Conservation (phyloP, 2,797 vertebrate species). For the Typhlichthys subterraneus region DNA sequence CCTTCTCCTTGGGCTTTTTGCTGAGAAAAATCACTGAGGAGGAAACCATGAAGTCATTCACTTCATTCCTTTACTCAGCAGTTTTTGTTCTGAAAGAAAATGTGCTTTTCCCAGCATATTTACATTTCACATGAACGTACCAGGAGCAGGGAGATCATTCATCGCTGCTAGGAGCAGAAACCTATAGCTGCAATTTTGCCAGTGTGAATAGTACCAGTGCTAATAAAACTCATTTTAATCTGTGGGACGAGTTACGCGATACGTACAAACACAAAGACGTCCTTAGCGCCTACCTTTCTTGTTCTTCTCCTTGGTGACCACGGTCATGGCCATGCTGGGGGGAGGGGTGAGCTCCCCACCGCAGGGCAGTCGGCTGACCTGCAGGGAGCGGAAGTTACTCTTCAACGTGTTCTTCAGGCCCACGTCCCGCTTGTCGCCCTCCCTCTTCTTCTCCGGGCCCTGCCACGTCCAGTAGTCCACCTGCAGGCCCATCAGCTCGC, state of each 20-base stretch:
- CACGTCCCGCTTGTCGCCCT: conserved; percentile 80
- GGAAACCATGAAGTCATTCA: background rate
- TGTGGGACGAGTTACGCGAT: background rate
- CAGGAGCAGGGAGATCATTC: background rate
- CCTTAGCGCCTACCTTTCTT: conserved; percentile 76
- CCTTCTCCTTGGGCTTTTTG: conserved; percentile 85
- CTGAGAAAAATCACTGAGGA: conserved; percentile 81
- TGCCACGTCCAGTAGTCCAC: conserved; percentile 85
- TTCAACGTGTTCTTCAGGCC: conserved; percentile 83
- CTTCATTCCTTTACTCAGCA: background rate
- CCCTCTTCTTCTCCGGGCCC: conserved; percentile 77
- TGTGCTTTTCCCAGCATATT: background rate
- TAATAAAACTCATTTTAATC: too few relatives aligned
- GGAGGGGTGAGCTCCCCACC: conserved; percentile 77
- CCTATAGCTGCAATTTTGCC: too few relatives aligned
- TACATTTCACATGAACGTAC: background rate
- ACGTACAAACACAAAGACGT: background rate
- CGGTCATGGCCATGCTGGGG: conserved; percentile 83
- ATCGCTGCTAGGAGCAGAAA: background rate
- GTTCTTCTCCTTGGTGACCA: conserved; percentile 85
- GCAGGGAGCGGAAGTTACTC: conserved; percentile 84
- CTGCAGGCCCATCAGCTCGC: conserved; percentile 83
- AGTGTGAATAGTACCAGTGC: too few relatives aligned
- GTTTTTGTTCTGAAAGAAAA: background rate
- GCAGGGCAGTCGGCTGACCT: conserved; percentile 80